Base-by-base conservation (phyloP, 2,797 vertebrate genomes). In the Liparis tanakae region DNA sequence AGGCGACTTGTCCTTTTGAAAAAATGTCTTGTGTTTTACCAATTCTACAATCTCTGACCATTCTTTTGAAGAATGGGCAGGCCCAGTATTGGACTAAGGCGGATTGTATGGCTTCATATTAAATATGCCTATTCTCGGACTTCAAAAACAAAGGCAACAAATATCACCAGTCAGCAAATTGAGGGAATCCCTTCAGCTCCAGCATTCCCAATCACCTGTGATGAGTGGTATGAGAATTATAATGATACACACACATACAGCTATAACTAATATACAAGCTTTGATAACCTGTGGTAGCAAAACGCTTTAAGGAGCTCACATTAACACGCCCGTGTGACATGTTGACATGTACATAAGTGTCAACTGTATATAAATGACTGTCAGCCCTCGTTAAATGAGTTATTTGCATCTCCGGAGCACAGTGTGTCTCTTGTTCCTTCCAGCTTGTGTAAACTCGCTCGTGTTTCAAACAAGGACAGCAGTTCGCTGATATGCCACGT, bases 401-500 rank as follows among this genome's bases (percentile, higher is more conserved):
- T 69, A 73, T 78, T 72, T 80, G 30, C 36, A 74, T 68, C 50
- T 33, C 14, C n/a, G 66, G 74, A 43, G 17, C 36, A 65, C n/a
- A n/a, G 9, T 50, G 67, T 44, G 25, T 54, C 46, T 54, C 22
- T 54, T 80, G 72, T 66, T 2, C 33, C 67, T 48, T 8, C 5
- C 4, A 7, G 12, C 25, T 37, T 46, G 37, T 55, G 48, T 22
- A 34, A 68, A 56, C 36, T 3, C 61, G 22, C 17, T 44, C 20
- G 18, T 76, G 61, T 79, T 84, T 83, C 61, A 81, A 85, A 86
- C 60, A 60, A 77, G 79, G 72, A 79, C 81, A 76, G 83, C 87
- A 70, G 81, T 85, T 77, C 79, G 68, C 79, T 43, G 82, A 84
- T 85, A 82, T 83, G 83, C 89, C 76, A 79, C 85, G 88, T 88